Evolutionary conservation across 2,797 vertebrate genomes (phyloP).

Genomic region (Trematomus bernacchii): DNA sequence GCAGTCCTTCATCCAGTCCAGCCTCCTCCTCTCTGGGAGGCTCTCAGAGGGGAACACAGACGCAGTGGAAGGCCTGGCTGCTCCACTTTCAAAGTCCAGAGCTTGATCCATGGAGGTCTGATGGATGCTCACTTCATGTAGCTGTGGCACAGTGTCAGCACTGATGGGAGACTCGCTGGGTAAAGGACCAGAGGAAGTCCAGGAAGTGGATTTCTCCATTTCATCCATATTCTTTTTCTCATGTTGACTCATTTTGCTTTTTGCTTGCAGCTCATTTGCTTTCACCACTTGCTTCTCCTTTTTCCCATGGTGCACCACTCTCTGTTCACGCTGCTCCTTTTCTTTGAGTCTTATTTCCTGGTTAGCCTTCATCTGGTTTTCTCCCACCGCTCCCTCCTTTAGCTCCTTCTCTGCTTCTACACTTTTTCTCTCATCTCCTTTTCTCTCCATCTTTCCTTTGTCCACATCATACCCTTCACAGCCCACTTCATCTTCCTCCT

Average conservation of each 20-base stretch:
- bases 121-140: not conserved
- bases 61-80: not conserved
- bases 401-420: conserved; percentile 3
- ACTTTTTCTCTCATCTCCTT: not conserved
- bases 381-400: not conserved
- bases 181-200: not conserved
- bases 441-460: not conserved
- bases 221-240: not conserved
- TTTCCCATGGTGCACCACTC: not conserved
- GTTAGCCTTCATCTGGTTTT: not conserved
- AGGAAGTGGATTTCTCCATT: not conserved
- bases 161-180: not conserved
- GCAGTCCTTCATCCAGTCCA: conserved; percentile 89
- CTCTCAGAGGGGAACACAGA: not conserved
- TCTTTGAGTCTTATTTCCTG: not conserved
- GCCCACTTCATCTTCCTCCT: not conserved
- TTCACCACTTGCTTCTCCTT: not conserved
- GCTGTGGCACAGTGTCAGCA: not conserved
- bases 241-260: not conserved
- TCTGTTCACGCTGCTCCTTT: not conserved
- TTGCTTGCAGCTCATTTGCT: not conserved
- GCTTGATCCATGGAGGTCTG: not conserved
- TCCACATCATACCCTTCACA: not conserved
- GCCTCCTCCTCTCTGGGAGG: conserved; percentile 87
- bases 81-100: not conserved